Conservation (phyloP, 2,888 invertebrate species). For the Elmis aenea region DNA sequence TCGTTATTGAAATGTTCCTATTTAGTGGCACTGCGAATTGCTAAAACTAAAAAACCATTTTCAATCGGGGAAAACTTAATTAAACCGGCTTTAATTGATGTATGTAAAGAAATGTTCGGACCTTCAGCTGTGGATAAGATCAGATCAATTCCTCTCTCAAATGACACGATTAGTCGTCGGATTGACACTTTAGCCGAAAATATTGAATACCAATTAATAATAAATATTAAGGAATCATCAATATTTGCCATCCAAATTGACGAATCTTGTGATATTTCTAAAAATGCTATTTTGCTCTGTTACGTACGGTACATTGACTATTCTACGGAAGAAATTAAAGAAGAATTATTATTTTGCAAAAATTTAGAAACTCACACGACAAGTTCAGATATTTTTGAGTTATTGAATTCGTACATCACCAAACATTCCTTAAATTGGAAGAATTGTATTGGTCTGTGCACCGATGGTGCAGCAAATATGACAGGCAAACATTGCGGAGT, state of each 20-base stretch:
- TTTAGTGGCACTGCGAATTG: constrained; percentile 15
- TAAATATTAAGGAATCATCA: constrained; percentile 19
- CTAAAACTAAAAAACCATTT: constrained; percentile 25
- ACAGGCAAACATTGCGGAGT: constrained; percentile 20
- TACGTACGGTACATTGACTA: constrained; percentile 3
- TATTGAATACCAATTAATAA: constrained; percentile 17
- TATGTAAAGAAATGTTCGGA: constrained; percentile 29
- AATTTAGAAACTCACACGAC: constrained; percentile 13
- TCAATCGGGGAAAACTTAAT: constrained; percentile 33
- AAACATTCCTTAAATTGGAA: constrained; percentile 22
- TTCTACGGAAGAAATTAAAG: constrained; percentile 1
- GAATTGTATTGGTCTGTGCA: constrained; percentile 25
- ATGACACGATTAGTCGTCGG: constrained; percentile 33
- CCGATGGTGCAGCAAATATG: constrained; percentile 26
- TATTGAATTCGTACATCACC: constrained; percentile 22
- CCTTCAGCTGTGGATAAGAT: constrained; percentile 33
- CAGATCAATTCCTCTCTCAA: constrained; percentile 31
- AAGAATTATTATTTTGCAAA: constrained; percentile 3
- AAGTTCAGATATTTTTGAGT: constrained; percentile 24
- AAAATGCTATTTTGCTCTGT: constrained; percentile 1
- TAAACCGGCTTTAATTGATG: constrained; percentile 22
- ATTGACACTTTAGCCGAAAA: constrained; percentile 25
- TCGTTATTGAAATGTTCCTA: constrained; percentile 15
- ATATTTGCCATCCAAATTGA: constrained; percentile 5
- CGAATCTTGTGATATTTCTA: constrained; percentile 3